phyloP scores from a whole-genome alignment of 2,888 invertebrate species.

The Anagyrus pseudococci region DNA sequence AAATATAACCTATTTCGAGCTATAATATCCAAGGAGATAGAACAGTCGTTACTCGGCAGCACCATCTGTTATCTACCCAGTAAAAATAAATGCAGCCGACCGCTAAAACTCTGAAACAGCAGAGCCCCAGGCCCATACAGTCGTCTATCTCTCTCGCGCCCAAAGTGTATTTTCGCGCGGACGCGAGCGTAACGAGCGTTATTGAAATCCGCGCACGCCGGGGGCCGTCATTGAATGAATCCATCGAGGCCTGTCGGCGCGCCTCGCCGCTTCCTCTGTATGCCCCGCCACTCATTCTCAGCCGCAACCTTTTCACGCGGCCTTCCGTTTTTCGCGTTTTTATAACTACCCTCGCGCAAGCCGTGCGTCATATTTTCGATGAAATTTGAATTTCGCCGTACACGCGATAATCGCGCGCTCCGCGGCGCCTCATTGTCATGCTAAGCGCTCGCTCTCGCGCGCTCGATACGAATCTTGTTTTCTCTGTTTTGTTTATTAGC shows the following conservation, averaged over 20 bases:
- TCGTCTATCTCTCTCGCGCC: not conserved
- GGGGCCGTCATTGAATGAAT: too few relatives aligned
- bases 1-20: too few relatives aligned
- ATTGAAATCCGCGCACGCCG: slow-evolving; percentile 32
- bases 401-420: slow-evolving; percentile 27
- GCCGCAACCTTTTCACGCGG: not conserved
- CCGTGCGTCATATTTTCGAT: slow-evolving; percentile 33
- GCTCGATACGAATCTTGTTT: slow-evolving; percentile 17
- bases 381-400: slow-evolving; percentile 26
- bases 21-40: too few relatives aligned
- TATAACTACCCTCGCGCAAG: slow-evolving; percentile 23
- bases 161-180: slow-evolving; percentile 22
- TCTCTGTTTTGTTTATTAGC: not conserved
- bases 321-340: slow-evolving; percentile 7
- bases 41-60: too few relatives aligned
- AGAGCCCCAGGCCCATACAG: too few relatives aligned
- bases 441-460: slow-evolving; percentile 3
- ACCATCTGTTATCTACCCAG: too few relatives aligned
- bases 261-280: slow-evolving; percentile 25
- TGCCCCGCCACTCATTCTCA: slow-evolving; percentile 16
- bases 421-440: slow-evolving; percentile 25
- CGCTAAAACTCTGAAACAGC: too few relatives aligned
- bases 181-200: slow-evolving; percentile 27
- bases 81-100: too few relatives aligned
- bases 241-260: slow-evolving; percentile 54